A percentile compares a stretch with the other conserved stretches of the same genome.
Conservation (phyloP, 92 coral and sea anemone genomes). For the Porites cylindrica region DNA sequence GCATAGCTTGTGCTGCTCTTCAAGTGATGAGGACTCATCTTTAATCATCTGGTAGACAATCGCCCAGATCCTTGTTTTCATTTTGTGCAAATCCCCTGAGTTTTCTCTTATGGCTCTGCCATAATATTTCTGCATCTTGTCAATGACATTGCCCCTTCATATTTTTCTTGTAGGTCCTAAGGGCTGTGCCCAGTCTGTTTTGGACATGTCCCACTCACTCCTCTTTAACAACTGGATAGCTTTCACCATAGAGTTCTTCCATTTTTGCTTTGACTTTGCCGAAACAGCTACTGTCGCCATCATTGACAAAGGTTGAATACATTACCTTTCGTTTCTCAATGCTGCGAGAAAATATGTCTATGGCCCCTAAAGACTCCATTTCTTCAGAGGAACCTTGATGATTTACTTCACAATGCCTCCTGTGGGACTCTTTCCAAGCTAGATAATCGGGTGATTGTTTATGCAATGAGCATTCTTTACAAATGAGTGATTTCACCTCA, state of each 20-base stretch:
- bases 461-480: constrained; percentile 35
- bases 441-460: constrained; percentile 37
- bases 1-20: constrained; percentile 61
- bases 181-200: constrained; percentile 55
- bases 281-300: constrained; percentile 48
- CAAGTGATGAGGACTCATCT: constrained; percentile 31
- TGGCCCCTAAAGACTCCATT: constrained; percentile 36
- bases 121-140: constrained; percentile 61
- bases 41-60: constrained; percentile 48
- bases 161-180: not conserved
- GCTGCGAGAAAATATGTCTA: too few species aligned
- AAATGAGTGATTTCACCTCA: constrained; percentile 52
- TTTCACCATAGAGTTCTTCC: constrained; percentile 29
- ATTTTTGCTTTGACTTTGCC: constrained; percentile 42
- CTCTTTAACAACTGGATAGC: constrained; percentile 40
- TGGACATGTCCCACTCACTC: constrained; percentile 42
- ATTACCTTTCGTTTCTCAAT: not conserved
- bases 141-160: constrained; percentile 29
- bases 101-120: constrained; percentile 65
- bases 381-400: constrained; percentile 48
- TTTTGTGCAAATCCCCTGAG: constrained; percentile 30
- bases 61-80: constrained; percentile 7
- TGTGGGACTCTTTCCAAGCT: constrained; percentile 39
- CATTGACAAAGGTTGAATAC: constrained; percentile 52
- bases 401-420: constrained; percentile 28